Evolutionary conservation across 2,113 vertebrate species (phyloP), one percentile per base, ranked within the genome.

Genomic region (Chamaea fasciata): DNA sequence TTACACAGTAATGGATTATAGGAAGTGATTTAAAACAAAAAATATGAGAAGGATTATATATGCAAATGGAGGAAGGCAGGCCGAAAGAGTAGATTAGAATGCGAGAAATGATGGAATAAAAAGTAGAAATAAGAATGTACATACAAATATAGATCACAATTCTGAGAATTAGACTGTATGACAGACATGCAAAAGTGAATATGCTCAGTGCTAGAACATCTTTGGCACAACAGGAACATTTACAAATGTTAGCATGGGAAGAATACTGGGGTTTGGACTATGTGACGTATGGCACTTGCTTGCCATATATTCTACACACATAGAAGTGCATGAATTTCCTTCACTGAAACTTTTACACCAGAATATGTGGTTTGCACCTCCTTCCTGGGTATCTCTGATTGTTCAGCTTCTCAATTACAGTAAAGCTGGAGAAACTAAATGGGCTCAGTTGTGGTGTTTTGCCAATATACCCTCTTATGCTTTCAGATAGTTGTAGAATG

Each of bases 1-100:
- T 94, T 92, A 94, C 44, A 91, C 70, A 85, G 65, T 76, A 89
- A 96, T 44, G 77, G 91, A 95, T 95, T 96, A 95, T 39, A 87
- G n/a, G 70, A 92, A 94, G 89, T 95, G 23, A 91, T 91, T 91
- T 95, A 84, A 85, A 85, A 94, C 18, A 71, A 95, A 94, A 94
- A 87, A 83, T 69, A 82, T 64, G 65, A 79, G 53, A 91, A 94
- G 67, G 87, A 96, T 97, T 92, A 95, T 89, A 46, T 65, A 95
- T 87, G 87, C 81, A 94, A 95, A 97, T 89, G 13, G 23, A 13
- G 28, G n/a, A 78, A 92, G 17, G 11, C 82, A 87, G 78, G 46
- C 22, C n/a, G 47, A 90, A 65, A 85, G 7, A 47, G 50, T 70
- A 77, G 19, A 85, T 76, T 79, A 69, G 17, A 82, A 73, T 89